These are phyloP conservation scores for Camelus dromedarius DNA, from an alignment of 2,113 vertebrate species.

Conservation along the genomic window DNA sequence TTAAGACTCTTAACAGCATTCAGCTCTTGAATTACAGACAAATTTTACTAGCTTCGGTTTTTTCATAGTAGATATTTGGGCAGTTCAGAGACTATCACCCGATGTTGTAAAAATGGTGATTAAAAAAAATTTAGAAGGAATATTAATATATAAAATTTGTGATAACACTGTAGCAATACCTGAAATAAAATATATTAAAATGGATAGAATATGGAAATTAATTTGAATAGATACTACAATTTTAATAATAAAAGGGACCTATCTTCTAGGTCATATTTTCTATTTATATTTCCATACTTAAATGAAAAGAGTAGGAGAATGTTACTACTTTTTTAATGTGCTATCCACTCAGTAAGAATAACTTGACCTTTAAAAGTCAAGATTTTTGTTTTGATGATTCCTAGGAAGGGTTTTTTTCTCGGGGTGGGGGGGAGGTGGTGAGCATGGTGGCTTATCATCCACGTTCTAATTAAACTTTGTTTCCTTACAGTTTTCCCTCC, in stretches of 20 bases:
- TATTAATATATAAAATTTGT: neutral
- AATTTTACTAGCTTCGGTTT: neutral
- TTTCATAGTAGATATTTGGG: neutral
- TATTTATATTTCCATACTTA: neutral
- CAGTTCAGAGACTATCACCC: neutral
- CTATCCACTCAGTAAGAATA: neutral
- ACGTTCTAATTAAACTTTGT: neutral
- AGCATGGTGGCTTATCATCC: neutral
- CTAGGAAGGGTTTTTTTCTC: neutral
- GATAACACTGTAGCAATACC: neutral
- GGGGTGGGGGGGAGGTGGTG: neutral
- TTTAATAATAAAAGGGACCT: neutral
- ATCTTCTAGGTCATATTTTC: neutral
- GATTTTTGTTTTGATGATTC: neutral
- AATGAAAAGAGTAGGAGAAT: neutral
- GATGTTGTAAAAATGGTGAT: neutral
- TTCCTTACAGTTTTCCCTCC: neutral
- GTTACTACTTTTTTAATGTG: conserved; percentile 4
- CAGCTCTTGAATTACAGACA: neutral
- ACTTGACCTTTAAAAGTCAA: conserved; percentile 1
- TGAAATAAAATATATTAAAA: conserved; percentile 18
- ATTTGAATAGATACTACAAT: neutral
- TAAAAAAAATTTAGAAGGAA: neutral
- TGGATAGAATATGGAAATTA: neutral
- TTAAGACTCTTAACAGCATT: neutral